phyloP scores from a whole-genome alignment of 2,888 invertebrate genomes.

The Bugula neritina region DNA sequence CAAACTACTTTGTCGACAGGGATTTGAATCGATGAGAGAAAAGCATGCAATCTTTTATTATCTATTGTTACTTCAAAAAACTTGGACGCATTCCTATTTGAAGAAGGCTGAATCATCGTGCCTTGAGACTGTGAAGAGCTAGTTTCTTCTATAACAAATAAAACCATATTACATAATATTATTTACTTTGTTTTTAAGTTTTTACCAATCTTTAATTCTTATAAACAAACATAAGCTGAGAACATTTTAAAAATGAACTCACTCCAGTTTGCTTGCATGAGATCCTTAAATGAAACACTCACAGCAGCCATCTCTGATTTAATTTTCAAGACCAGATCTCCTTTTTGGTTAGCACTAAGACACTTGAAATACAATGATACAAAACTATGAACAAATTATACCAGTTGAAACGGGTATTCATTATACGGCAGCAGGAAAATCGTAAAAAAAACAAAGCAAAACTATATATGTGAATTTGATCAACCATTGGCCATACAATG shows the following conservation, averaged over 20 bases:
- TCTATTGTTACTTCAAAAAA: constrained; percentile 15
- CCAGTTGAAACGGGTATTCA: too few species aligned
- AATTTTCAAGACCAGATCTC: constrained; percentile 63
- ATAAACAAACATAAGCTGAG: too few species aligned
- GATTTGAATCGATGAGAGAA: neutral
- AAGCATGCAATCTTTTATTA: constrained; percentile 9
- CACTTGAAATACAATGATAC: constrained; percentile 58
- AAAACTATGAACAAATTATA: too few species aligned
- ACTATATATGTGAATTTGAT: too few species aligned
- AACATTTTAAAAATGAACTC: too few species aligned
- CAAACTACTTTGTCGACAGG: constrained; percentile 66
- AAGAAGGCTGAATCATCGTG: neutral
- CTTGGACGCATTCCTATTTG: neutral
- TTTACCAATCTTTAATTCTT: too few species aligned
- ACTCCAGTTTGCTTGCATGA: constrained; percentile 61
- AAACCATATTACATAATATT: neutral
- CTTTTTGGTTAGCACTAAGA: constrained; percentile 67
- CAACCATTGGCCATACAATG: too few species aligned
- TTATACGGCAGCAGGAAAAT: too few species aligned
- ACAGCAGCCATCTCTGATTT: constrained; percentile 75
- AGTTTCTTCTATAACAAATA: neutral
- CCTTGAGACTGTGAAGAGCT: constrained; percentile 21
- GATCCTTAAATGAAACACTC: constrained; percentile 71
- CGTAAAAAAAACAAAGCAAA: too few species aligned
- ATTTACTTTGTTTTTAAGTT: too few species aligned